Percentiles rank a stretch among this genome's conserved stretches.
These are phyloP conservation scores for Taenioides sp. DNA, from an alignment of 2,797 vertebrate genomes.

Conservation along the genomic window DNA sequence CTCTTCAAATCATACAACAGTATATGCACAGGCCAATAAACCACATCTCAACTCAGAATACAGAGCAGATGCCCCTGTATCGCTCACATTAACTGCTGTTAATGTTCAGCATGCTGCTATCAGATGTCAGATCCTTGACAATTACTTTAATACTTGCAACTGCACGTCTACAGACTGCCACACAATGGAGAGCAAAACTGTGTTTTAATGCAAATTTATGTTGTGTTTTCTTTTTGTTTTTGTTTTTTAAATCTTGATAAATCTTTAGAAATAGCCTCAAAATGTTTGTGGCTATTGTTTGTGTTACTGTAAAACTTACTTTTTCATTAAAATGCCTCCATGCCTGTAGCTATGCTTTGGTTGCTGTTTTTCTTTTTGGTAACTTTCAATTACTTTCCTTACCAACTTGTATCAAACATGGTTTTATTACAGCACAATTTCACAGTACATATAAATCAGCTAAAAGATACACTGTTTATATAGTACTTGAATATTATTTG, in stretches of 20 bases:
- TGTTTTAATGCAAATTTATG: neutral
- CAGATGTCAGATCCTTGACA: neutral
- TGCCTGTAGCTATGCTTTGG: neutral
- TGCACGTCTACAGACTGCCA: neutral
- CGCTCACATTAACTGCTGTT: slow-evolving; percentile 1
- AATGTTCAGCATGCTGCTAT: neutral
- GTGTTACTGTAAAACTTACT: neutral
- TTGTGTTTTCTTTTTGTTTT: too few relatives aligned
- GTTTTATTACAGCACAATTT: neutral
- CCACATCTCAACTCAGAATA: neutral
- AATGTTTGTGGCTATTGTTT: neutral
- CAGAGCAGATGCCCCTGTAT: neutral
- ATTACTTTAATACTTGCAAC: slow-evolving; percentile 1
- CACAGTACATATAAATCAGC: neutral
- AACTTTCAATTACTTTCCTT: neutral
- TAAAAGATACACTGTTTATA: too few relatives aligned
- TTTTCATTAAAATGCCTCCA: neutral
- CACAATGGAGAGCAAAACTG: neutral
- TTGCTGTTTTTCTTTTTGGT: neutral
- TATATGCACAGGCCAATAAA: neutral
- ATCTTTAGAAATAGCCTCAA: too few relatives aligned
- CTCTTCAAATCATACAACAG: slow-evolving; percentile 1
- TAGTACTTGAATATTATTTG: too few relatives aligned
- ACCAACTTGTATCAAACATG: neutral
- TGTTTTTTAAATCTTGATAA: too few relatives aligned